Evolutionary conservation across 64 coral and sea anemone genomes (phyloP), one percentile per base, ranked within the genome.

Genomic region (Astreopora myriophthalma): DNA sequence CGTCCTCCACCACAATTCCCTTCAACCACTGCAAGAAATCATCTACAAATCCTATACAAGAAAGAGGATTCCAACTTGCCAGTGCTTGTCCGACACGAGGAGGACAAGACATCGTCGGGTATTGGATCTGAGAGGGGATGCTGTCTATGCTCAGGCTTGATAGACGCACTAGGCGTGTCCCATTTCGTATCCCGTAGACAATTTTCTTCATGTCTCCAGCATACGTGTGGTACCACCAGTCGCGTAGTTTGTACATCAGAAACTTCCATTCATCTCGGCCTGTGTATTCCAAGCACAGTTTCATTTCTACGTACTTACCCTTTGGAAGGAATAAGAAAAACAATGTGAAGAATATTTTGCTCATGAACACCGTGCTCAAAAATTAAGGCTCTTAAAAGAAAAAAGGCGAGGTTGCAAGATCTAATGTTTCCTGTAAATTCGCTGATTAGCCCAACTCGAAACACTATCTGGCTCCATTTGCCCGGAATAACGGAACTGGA

Each of bases 201-300:
- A 65, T 36, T 61, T 65, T 52, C 44, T 83, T 83, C 79, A 83
- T 83, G 61, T 83, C 79, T 61, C 79, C 79, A 61, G 79, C 79
- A 83, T 64, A 83, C 79, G 60, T 83, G 52, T 83, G 79, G 44
- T 83, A 83, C 79, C 79, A 83, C 79, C 79, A 83, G 61, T 83
- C 79, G 35, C 79, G 79, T 32, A 83, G 79, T 34, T 83, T 83
- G 52, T 83, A 65, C 79, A 83, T 83, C 27, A 14, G 51, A 24
- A 83, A 83, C 79, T 83, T 83, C 49, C 48, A 44, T 44, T 44
- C 40, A 5, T 44, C 40, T 44, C 3, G 40, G 2, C 40, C 40
- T 44, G 40, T 44, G 40, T 44, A 44, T 44, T 44, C 40, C 3
- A 44, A 8, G 40, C 40, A 44, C 40, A 44, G 1, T 44, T 62